Evolutionary conservation across 2,797 vertebrate genomes (phyloP).

Genomic region (Amblyopsis hoosieri): DNA sequence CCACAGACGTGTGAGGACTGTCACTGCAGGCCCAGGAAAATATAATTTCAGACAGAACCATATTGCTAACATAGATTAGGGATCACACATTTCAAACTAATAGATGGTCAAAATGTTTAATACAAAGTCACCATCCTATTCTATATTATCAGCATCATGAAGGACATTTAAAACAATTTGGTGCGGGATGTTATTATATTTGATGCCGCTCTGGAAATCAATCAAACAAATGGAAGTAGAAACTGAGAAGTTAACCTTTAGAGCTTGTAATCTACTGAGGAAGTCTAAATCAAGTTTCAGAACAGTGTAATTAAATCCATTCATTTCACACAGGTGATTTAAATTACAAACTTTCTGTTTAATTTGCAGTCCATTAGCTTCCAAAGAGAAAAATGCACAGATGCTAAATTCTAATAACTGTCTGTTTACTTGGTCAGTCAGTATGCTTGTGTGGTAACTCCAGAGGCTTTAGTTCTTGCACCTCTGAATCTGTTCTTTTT

Average conservation of each 20-base stretch:
- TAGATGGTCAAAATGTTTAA: not conserved
- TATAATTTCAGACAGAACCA: not conserved
- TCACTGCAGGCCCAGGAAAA: too few relatives aligned
- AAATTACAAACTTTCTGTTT: conserved; percentile 32
- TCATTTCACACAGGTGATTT: conserved; percentile 22
- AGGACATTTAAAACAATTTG: conserved; percentile 31
- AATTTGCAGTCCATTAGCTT: conserved; percentile 30
- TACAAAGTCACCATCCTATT: conserved; percentile 19
- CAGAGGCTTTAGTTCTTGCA: conserved; percentile 40
- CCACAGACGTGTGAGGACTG: not conserved
- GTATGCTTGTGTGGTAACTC: conserved; percentile 34
- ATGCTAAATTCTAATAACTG: conserved; percentile 49
- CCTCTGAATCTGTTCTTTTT: conserved; percentile 30
- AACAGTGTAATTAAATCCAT: conserved; percentile 36
- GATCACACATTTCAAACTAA: conserved; percentile 4
- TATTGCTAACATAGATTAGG: conserved; percentile 14
- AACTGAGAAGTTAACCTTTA: conserved; percentile 29
- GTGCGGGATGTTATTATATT: conserved; percentile 34
- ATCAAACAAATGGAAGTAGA: conserved; percentile 28
- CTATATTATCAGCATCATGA: conserved; percentile 19
- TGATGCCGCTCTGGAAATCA: conserved; percentile 28
- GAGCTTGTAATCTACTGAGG: conserved; percentile 29
- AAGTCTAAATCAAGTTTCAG: conserved; percentile 36
- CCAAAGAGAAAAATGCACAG: conserved; percentile 27
- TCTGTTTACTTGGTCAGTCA: conserved; percentile 36